These are phyloP conservation scores for Mactra quadrangularis DNA, from an alignment of 1,140 invertebrate genomes.

Conservation along the genomic window DNA sequence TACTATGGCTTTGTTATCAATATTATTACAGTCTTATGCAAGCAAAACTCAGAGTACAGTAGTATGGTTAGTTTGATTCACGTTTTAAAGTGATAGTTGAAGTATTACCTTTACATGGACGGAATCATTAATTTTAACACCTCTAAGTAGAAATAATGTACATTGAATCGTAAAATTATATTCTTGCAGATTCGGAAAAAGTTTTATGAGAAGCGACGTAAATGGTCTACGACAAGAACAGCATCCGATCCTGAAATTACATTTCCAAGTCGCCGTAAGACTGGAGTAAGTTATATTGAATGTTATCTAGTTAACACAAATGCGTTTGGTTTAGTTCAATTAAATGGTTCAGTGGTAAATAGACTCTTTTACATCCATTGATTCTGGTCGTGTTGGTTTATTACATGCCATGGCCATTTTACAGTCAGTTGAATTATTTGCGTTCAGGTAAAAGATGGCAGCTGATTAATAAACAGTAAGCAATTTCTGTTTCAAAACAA, in stretches of 20 bases:
- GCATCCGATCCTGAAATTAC: slow-evolving; percentile 40
- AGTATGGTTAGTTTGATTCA: too few species aligned
- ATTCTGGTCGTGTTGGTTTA: not conserved
- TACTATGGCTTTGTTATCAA: too few species aligned
- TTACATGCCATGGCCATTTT: not conserved
- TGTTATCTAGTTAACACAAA: not conserved
- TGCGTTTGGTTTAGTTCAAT: not conserved
- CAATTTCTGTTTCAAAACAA: too few species aligned
- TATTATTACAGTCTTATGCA: too few species aligned
- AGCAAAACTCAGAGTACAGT: too few species aligned
- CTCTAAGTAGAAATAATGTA: too few species aligned
- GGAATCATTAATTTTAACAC: too few species aligned
- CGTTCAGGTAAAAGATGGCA: too few species aligned
- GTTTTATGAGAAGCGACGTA: slow-evolving; percentile 54
- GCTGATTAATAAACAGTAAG: too few species aligned
- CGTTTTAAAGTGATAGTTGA: too few species aligned
- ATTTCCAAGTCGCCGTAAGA: slow-evolving; percentile 32
- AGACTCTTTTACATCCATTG: not conserved
- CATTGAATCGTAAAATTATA: not conserved
- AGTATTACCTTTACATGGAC: too few species aligned
- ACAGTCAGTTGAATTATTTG: not conserved
- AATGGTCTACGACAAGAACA: slow-evolving; percentile 46
- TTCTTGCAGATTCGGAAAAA: slow-evolving; percentile 59
- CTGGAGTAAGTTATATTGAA: slow-evolving; percentile 24
- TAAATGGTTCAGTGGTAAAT: not conserved